These are phyloP conservation scores for Glandiceps talaboti DNA, from an alignment of 53 echinoderm and acorn worm species.

Conservation along the genomic window DNA sequence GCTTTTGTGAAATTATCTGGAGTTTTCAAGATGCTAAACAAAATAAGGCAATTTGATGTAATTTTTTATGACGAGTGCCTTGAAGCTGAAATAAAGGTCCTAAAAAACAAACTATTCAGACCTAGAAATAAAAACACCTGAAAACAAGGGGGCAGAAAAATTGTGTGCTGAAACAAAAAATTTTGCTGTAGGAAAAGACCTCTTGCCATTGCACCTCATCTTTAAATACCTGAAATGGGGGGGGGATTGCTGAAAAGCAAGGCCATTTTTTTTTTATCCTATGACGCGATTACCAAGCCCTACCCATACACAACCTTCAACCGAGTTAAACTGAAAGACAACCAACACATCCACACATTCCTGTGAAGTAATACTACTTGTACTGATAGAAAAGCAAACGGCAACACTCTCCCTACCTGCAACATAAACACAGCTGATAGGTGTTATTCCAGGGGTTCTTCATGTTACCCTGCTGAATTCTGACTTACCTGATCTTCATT, in stretches of 20 bases:
- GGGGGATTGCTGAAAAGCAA: background rate
- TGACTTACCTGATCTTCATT: constrained; percentile 89
- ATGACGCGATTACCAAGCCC: background rate
- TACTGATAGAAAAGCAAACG: background rate
- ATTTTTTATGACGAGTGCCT: too few relatives aligned
- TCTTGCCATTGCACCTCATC: too few relatives aligned
- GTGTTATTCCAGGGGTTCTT: background rate
- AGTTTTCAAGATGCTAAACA: too few relatives aligned
- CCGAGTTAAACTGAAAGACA: background rate
- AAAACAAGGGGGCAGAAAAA: background rate
- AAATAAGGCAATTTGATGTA: too few relatives aligned
- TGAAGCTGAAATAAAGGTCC: too few relatives aligned
- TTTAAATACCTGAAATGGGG: background rate
- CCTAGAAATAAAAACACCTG: background rate
- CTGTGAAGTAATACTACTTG: background rate
- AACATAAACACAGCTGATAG: background rate
- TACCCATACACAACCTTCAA: background rate
- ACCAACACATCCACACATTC: background rate
- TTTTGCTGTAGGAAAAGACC: too few relatives aligned
- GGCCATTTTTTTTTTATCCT: background rate
- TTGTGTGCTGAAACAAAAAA: background rate
- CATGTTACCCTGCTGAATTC: background rate
- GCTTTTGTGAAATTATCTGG: too few relatives aligned
- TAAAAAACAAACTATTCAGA: too few relatives aligned
- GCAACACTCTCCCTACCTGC: background rate